Evolutionary conservation across 2,888 invertebrate species (phyloP).

Genomic region (Aspidiotus destructor): DNA sequence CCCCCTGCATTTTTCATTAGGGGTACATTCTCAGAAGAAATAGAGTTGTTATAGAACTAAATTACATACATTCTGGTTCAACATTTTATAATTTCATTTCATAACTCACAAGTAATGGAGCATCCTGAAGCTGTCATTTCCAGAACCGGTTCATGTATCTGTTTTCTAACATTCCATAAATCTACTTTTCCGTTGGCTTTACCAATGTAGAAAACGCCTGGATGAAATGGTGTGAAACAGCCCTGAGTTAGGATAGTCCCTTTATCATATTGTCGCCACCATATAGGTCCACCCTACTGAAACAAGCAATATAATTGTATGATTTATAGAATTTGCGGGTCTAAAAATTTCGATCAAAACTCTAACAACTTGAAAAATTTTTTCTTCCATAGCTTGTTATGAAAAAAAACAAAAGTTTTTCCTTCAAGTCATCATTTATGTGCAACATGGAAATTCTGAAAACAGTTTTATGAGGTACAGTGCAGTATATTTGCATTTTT

Average conservation of each 20-base stretch:
- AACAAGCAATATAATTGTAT: not conserved
- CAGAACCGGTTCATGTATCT: constrained; percentile 15
- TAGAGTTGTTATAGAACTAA: too few species aligned
- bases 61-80: too few species aligned
- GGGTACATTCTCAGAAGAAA: too few species aligned
- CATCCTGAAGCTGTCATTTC: constrained; percentile 9
- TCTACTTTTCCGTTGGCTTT: constrained; percentile 18
- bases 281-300: constrained; percentile 22
- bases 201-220: constrained; percentile 11
- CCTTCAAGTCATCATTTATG: too few species aligned
- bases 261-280: constrained; percentile 17
- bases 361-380: not conserved
- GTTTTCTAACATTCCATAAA: constrained; percentile 20
- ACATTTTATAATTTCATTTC: too few species aligned
- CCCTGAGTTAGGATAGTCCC: not conserved
- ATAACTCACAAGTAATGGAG: not conserved
- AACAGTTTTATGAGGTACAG: too few species aligned
- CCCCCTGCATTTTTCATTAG: too few species aligned
- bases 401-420: not conserved
- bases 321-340: not conserved
- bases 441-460: too few species aligned
- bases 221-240: constrained; percentile 22
- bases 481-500: too few species aligned
- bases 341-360: not conserved
- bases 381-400: not conserved